Conservation (phyloP, 1,140 invertebrate genomes). For the Cotesia chilonis region DNA sequence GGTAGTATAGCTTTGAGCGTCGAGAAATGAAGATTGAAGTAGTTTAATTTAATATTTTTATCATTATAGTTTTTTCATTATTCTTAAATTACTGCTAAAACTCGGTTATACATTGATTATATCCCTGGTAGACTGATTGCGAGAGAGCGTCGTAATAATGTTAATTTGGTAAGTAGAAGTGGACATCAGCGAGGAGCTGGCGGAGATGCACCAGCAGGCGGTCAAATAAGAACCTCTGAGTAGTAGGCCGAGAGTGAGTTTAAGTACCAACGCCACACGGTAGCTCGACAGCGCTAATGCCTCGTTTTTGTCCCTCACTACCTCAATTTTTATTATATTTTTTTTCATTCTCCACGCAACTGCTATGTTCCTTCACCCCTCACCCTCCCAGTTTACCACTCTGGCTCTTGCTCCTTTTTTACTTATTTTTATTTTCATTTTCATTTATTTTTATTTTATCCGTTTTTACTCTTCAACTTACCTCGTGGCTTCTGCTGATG, state of each 20-base stretch:
- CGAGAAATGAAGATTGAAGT: constrained; percentile 15
- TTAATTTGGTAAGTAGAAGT: constrained; percentile 63
- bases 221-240: constrained; percentile 42
- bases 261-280: constrained; percentile 46
- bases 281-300: constrained; percentile 60
- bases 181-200: constrained; percentile 51
- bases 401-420: neutral
- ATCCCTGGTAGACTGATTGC: constrained; percentile 40
- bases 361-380: constrained; percentile 12
- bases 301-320: constrained; percentile 55
- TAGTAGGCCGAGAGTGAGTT: no score
- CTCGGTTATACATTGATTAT: constrained; percentile 53
- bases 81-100: constrained; percentile 8
- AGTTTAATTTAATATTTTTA: neutral
- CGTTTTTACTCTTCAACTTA: constrained; percentile 11
- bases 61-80: constrained; percentile 14
- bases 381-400: constrained; percentile 20
- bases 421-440: neutral
- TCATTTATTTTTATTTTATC: neutral
- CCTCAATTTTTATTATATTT: neutral
- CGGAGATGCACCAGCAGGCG: constrained; percentile 42
- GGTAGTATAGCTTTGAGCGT: neutral
- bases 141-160: constrained; percentile 54
- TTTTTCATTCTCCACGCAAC: constrained; percentile 15
- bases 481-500: constrained; percentile 36